These are phyloP conservation scores for Sarcophaga caerulescens DNA, from an alignment of 2,888 invertebrate genomes.

Conservation along the genomic window DNA sequence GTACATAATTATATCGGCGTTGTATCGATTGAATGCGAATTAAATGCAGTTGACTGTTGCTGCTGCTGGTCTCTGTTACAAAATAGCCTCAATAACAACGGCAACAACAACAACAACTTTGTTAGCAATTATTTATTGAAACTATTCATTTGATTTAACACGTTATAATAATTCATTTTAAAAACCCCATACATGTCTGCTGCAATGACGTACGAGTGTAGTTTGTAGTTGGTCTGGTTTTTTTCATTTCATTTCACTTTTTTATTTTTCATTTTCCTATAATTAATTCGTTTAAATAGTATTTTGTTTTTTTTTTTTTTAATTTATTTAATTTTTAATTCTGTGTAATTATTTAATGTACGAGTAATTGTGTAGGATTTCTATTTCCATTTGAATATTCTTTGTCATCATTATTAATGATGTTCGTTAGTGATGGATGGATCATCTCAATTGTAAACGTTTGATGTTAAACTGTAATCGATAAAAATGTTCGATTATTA, in stretches of 20 bases:
- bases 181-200: neutral
- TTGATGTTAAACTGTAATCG: too few relatives aligned
- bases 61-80: neutral
- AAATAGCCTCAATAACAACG: slow-evolving; percentile 1
- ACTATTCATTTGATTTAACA: slow-evolving; percentile 39
- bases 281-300: neutral
- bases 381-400: too few relatives aligned
- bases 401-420: too few relatives aligned
- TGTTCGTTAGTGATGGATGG: too few relatives aligned
- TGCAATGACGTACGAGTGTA: neutral
- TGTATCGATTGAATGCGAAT: neutral
- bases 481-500: too few relatives aligned
- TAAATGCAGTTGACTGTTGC: neutral
- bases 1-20: neutral
- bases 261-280: neutral
- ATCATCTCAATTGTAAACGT: too few relatives aligned
- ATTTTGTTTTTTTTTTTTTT: too few relatives aligned
- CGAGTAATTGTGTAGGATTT: too few relatives aligned
- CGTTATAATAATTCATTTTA: slow-evolving; percentile 37
- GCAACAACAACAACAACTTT: slow-evolving; percentile 24
- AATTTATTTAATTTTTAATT: too few relatives aligned
- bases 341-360: too few relatives aligned
- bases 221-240: neutral
- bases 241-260: neutral
- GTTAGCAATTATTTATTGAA: slow-evolving; percentile 24